phyloP scores from a whole-genome alignment of 2,888 invertebrate species.

The Archips xylosteana region DNA sequence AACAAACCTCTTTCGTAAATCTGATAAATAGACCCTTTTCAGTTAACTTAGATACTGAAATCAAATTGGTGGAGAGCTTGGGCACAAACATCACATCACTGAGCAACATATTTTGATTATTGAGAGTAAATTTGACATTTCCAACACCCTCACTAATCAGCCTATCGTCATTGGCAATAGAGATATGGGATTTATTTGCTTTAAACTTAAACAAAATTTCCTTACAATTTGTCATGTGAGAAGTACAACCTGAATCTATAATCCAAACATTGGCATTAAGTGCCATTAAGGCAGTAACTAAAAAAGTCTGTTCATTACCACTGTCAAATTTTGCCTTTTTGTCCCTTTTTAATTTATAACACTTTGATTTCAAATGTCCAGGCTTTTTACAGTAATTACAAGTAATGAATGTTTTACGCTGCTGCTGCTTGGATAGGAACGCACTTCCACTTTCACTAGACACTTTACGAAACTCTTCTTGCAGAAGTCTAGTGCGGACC shows the following conservation, averaged over 20 bases:
- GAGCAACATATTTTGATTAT: neutral
- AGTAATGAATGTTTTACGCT: neutral
- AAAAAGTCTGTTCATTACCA: neutral
- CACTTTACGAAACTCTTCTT: neutral
- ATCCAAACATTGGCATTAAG: neutral
- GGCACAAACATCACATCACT: neutral
- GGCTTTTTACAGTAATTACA: neutral
- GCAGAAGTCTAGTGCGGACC: neutral
- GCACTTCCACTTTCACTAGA: conserved; percentile 1
- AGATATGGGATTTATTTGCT: neutral
- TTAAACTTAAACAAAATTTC: neutral
- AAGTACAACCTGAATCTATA: neutral
- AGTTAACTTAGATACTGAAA: neutral
- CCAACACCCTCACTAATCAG: neutral
- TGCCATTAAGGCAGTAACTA: neutral
- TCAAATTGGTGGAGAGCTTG: neutral
- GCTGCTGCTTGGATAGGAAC: neutral
- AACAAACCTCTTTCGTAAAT: neutral
- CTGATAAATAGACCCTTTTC: neutral
- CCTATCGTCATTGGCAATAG: too few relatives aligned
- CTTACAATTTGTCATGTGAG: neutral
- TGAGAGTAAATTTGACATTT: neutral
- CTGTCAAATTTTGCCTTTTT: neutral
- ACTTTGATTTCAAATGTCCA: neutral
- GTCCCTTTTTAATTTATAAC: neutral